phyloP scores from a whole-genome alignment of 1,140 invertebrate species.

The Bactericera cockerelli region DNA sequence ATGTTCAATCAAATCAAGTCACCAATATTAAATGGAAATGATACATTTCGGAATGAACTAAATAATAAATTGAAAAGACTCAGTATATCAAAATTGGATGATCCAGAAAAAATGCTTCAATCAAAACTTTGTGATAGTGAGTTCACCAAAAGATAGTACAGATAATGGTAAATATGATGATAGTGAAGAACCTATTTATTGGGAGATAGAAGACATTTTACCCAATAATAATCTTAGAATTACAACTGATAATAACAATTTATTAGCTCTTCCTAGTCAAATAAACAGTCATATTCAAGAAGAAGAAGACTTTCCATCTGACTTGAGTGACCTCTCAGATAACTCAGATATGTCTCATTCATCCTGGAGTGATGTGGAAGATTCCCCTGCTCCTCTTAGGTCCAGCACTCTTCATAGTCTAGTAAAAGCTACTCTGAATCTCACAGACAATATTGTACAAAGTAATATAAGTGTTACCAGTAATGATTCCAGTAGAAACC shows the following conservation, averaged over 20 bases:
- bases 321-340: neutral
- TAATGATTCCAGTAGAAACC: neutral
- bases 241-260: no score
- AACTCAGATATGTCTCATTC: neutral
- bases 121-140: no score
- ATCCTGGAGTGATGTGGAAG: neutral
- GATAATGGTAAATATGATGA: no score
- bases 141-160: no score
- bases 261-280: no score
- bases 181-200: no score
- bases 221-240: no score
- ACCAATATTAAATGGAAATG: neutral
- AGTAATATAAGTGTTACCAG: neutral
- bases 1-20: no score
- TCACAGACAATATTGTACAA: neutral
- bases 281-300: neutral
- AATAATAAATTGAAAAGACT: neutral
- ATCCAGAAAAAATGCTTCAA: no score
- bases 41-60: neutral
- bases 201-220: no score
- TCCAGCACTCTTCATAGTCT: conserved; percentile 2
- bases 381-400: no score
- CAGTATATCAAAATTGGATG: no score
- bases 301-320: neutral
- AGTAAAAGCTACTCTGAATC: neutral